Conservation (phyloP, 2,113 vertebrate species). For the Lagenorhynchus albirostris region DNA sequence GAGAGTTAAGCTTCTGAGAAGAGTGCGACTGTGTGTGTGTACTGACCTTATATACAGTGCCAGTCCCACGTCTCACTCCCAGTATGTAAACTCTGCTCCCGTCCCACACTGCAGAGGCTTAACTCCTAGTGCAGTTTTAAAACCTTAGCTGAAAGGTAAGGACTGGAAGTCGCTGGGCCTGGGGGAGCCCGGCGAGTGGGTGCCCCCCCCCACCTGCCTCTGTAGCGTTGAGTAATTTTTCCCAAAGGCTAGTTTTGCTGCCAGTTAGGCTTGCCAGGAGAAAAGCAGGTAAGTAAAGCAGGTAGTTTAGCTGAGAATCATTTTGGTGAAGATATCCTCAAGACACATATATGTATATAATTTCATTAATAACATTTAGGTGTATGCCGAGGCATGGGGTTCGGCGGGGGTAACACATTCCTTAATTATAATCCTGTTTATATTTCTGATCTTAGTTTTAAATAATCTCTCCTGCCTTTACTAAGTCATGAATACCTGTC, state of each 20-base stretch:
- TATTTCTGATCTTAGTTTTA: background rate
- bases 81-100: background rate
- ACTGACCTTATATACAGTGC: background rate
- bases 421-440: background rate
- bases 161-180: background rate
- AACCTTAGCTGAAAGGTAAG: background rate
- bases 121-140: background rate
- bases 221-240: background rate
- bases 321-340: background rate
- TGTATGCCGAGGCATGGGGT: background rate
- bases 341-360: background rate
- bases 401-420: background rate
- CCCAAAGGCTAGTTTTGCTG: constrained; percentile 42
- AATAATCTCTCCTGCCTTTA: background rate
- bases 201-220: background rate
- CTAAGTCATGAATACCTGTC: background rate
- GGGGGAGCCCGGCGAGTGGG: background rate
- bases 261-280: constrained; percentile 26
- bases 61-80: background rate
- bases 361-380: background rate
- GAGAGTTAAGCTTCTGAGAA: background rate
- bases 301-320: background rate
- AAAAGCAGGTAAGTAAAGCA: constrained; percentile 57
- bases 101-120: background rate
- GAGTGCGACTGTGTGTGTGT: background rate